Conservation (phyloP, 35 echinoderm and acorn worm species). For the Diadema setosum region DNA sequence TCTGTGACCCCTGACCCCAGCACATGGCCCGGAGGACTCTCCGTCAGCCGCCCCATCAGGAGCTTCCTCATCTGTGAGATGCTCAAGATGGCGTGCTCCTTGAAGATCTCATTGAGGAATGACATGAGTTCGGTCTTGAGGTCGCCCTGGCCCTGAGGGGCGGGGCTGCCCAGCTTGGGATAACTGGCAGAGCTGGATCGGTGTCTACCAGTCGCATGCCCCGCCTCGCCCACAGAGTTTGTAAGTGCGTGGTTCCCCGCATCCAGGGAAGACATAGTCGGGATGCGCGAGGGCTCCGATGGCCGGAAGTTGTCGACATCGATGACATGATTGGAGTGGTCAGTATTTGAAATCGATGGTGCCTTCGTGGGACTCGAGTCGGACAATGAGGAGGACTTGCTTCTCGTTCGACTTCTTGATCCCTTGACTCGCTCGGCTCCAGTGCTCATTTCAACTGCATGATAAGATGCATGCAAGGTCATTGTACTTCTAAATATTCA, state of each 20-base stretch:
- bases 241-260: neutral
- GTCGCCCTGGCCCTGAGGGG: neutral
- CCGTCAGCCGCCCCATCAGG: constrained; percentile 25
- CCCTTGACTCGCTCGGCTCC: constrained; percentile 65
- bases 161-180: neutral
- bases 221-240: neutral
- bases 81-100: constrained; percentile 34
- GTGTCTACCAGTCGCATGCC: neutral
- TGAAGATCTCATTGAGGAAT: constrained; percentile 55
- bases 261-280: neutral
- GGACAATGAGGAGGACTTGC: constrained; percentile 27
- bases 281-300: neutral
- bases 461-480: neutral
- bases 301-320: neutral
- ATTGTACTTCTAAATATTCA: too few relatives aligned
- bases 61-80: constrained; percentile 58
- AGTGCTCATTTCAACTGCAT: constrained; percentile 52
- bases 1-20: constrained; percentile 47
- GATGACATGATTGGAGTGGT: neutral
- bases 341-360: neutral
- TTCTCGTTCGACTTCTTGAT: constrained; percentile 46
- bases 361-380: constrained; percentile 14
- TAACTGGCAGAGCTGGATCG: neutral
- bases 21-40: constrained; percentile 34
- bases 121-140: constrained; percentile 24